Evolutionary conservation across 1,140 invertebrate genomes (phyloP), one percentile per base, ranked within the genome.

Genomic region (Scylla paramamosain): DNA sequence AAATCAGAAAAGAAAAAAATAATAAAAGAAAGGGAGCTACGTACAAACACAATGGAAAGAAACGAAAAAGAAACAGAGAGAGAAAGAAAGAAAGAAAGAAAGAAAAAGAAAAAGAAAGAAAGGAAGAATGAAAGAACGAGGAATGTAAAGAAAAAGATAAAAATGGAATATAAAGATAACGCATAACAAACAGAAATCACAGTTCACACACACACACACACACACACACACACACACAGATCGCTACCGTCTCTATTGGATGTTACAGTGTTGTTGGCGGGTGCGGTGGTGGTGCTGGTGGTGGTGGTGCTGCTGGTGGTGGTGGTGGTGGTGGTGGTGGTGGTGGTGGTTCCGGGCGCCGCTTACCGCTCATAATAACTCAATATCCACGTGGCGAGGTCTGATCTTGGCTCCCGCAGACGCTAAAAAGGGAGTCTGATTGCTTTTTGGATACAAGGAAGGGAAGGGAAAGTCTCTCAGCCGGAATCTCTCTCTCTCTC

Each of bases 281-380:
- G 2, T 2, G 52, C 10, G 16, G 52, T 20, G 52, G 52, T 12
- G 16, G 52, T 12, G 16, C 2, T 14, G 12, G 52, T 20, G 52
- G 52, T 20, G 52, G 20, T 12, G 67, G 4, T 77, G 39, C 39
- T 39, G 39, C 6, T 39, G 67, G 67, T 77, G 12, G 10, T 59
- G 52, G 52, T 59, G 52, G 52, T 59, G 16, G 52, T 20, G 52
- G 52, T 12, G 16, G 52, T 12, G 16, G 52, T 14, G 12, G 52
- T 20, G 52, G 52, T 20, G 52, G 20, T 12, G 67, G 4, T 77
- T 25, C 67, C 67, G 6, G 67, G 67, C n/a, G n/a, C 20, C 67
- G n/a, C 67, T 77, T 77, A 77, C 8, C 67, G 67, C 25, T 77
- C n/a, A 77, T 77, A 77, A 77, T 77, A 77, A 77, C 67, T 77